Conservation (phyloP, 2,113 vertebrate genomes). For the Chlamydotis undulata region DNA sequence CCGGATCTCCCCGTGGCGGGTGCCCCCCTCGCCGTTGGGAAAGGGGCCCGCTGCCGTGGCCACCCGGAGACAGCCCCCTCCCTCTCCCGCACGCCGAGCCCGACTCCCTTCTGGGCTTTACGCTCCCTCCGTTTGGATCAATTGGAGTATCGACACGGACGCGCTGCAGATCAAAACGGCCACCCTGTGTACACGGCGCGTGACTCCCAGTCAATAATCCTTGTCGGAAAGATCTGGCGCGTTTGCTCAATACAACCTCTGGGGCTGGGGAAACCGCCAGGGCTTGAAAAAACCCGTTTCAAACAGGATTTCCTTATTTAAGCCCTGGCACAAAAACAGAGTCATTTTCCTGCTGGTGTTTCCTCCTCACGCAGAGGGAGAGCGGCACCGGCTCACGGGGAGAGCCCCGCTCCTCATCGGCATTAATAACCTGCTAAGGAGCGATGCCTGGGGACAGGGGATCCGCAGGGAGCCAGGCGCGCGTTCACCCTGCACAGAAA, state of each 20-base stretch:
- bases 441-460: not conserved
- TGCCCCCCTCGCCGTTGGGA: accelerated
- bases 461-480: accelerated
- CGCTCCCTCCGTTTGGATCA: not conserved
- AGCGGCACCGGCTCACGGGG: accelerated
- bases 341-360: not conserved
- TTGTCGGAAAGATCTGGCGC: not conserved
- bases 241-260: conserved; percentile 19
- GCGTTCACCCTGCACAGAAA: accelerated
- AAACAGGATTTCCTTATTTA: not conserved
- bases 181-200: conserved; percentile 6
- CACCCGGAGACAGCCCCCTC: accelerated
- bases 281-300: not conserved
- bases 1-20: accelerated
- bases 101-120: not conserved
- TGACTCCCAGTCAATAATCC: conserved; percentile 43
- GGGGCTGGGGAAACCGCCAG: conserved; percentile 24
- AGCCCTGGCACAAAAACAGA: not conserved
- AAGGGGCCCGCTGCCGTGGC: accelerated
- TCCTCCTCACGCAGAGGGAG: not conserved
- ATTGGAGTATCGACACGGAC: not conserved
- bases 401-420: accelerated
- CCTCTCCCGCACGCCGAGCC: accelerated
- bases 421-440: accelerated
- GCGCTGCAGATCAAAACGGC: not conserved